Evolutionary conservation across 2,797 vertebrate genomes (phyloP), one percentile per base, ranked within the genome.

Genomic region (Iguana delicatissima): DNA sequence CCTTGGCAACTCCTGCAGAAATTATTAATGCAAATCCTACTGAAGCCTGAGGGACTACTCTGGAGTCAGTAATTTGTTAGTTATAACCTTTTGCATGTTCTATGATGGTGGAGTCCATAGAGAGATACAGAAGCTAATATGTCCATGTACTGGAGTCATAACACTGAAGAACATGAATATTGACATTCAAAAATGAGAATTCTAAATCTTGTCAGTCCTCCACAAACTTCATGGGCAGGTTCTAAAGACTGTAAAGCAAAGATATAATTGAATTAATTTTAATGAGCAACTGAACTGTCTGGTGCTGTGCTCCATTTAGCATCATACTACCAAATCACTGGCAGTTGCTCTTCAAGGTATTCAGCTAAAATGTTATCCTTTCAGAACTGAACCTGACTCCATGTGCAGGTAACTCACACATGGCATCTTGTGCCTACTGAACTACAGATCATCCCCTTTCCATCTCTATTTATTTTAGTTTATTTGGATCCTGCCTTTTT

Each of bases 21-120:
- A 35, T 59, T 57, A 55, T 64, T 84, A 89, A 76, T 76, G 62
- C 84, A 89, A 89, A 62, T 76, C 38, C 72, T n/a, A 9, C 57
- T 83, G 52, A 59, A 74, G 42, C 35, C 22, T 72, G 10, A 74
- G 57, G 32, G 38, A 22, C 52, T 81, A 35, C 69, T 62, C 20
- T 62, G 57, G 18, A 80, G 18, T 80, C 20, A 50, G 62, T 79
- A 67, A 67, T 80, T 67, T 64, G 35, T 29, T 26, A 74, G 79
- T 35, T 80, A 62, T 22, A 69, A 18, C 32, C 8, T 57, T 55
- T 46, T 84, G 52, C 50, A 55, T 59, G 20, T 85, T 91, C 89
- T 77, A 79, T 46, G n/a, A 62, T 18, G 59, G 3, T 85, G 18
- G 12, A n/a, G 74, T 79, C 46, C 0, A 92, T 67, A 84, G 7